These are phyloP conservation scores for Caenorhabditis doughertyi DNA, from an alignment of 2,888 invertebrate genomes.

Conservation along the genomic window DNA sequence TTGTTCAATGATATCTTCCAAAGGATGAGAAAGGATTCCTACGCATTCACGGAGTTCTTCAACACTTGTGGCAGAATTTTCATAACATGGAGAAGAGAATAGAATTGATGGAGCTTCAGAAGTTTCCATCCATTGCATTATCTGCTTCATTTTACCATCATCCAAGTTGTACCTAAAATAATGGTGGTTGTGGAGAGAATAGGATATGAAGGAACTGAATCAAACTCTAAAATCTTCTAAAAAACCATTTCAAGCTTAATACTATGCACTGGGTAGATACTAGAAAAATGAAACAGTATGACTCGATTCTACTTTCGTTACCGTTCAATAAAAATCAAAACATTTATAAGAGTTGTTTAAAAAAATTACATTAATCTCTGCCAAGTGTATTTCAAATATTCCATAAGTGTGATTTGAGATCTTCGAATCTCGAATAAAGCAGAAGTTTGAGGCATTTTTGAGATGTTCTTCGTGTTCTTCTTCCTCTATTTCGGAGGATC, in stretches of 20 bases:
- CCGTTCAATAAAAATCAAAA: no score
- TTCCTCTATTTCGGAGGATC: background rate
- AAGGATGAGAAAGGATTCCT: conserved; percentile 70
- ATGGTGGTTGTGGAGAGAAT: background rate
- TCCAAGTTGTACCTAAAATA: conserved; percentile 69
- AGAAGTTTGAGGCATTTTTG: conserved; percentile 63
- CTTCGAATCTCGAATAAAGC: conserved; percentile 59
- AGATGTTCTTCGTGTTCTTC: background rate
- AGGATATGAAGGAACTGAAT: background rate
- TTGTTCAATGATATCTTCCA: conserved; percentile 77
- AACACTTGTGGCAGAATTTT: conserved; percentile 41
- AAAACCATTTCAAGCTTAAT: background rate
- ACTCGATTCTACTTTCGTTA: no score
- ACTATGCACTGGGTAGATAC: no score
- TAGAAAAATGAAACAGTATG: no score
- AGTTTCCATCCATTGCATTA: conserved; percentile 74
- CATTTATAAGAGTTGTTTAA: background rate
- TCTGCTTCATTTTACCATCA: conserved; percentile 71
- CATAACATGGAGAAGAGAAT: conserved; percentile 52
- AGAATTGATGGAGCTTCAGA: conserved; percentile 64
- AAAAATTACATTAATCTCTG: conserved; percentile 57
- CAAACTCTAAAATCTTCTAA: no score
- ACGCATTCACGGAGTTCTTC: conserved; percentile 62
- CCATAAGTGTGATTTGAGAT: conserved; percentile 50
- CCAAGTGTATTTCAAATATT: conserved; percentile 57